These are phyloP conservation scores for Deroptyus accipitrinus DNA, from an alignment of 2,113 vertebrate genomes.

Conservation along the genomic window DNA sequence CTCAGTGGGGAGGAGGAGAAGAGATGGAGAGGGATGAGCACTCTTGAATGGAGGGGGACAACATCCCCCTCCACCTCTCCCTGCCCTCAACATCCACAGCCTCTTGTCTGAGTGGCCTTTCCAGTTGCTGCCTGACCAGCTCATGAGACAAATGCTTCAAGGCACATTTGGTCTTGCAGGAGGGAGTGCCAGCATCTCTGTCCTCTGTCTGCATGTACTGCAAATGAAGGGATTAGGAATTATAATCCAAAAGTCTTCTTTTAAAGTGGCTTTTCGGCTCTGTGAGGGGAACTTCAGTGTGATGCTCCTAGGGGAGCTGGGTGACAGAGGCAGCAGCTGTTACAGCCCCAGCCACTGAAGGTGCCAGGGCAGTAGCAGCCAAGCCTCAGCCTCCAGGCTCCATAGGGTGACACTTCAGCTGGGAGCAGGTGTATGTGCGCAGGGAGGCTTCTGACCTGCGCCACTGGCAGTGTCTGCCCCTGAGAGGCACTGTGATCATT, in stretches of 20 bases:
- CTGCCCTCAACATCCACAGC: fast-evolving
- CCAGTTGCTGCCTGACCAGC: fast-evolving
- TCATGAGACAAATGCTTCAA: fast-evolving
- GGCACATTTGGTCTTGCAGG: fast-evolving
- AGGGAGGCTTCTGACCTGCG: background rate
- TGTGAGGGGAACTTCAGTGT: background rate
- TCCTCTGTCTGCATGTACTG: background rate
- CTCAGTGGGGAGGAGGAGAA: background rate
- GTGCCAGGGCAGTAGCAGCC: background rate
- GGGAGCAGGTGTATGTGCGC: background rate
- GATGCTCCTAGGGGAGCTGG: background rate
- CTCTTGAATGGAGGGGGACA: background rate
- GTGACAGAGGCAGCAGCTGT: background rate
- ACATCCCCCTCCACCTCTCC: background rate
- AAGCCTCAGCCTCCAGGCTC: fast-evolving
- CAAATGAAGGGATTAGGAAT: conserved; percentile 21
- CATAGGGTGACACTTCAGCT: fast-evolving
- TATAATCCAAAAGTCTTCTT: conserved; percentile 14
- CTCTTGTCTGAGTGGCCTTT: fast-evolving
- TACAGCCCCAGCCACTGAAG: fast-evolving
- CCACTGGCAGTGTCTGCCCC: background rate
- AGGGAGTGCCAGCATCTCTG: background rate
- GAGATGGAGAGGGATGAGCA: background rate
- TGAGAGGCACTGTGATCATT: fast-evolving
- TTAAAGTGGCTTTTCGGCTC: conserved; percentile 17